phyloP scores from a whole-genome alignment of 2,113 vertebrate species.

The Cottus gobio region DNA sequence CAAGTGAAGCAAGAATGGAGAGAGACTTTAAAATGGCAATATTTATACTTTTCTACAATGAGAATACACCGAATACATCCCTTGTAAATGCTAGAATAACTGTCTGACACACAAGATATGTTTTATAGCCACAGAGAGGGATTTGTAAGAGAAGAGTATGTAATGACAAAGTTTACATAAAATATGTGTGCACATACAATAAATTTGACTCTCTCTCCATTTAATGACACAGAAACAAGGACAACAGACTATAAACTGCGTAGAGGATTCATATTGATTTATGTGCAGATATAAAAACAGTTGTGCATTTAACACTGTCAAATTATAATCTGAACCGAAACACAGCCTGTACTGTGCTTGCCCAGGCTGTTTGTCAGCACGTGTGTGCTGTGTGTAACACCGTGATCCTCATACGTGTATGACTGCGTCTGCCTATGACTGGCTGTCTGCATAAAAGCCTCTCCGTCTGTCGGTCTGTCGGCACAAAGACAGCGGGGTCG shows the following conservation, averaged over 20 bases:
- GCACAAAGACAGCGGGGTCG: constrained; percentile 49
- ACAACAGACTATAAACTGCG: neutral
- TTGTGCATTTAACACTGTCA: neutral
- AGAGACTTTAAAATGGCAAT: neutral
- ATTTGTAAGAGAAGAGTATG: neutral
- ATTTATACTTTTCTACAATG: neutral
- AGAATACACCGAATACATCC: neutral
- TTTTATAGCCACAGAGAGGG: neutral
- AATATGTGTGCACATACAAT: neutral
- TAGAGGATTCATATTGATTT: neutral
- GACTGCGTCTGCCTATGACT: constrained; percentile 53
- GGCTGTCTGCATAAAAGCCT: constrained; percentile 51
- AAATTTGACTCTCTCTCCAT: neutral
- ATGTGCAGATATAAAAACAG: neutral
- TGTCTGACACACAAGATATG: neutral
- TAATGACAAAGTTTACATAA: neutral
- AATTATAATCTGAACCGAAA: neutral
- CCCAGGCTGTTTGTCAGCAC: constrained; percentile 49
- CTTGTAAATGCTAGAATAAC: neutral
- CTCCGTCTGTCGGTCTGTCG: constrained; percentile 48
- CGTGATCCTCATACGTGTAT: constrained; percentile 20
- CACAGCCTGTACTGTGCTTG: constrained; percentile 41
- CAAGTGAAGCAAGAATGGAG: neutral
- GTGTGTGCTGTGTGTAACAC: constrained; percentile 34
- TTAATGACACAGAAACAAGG: neutral